Base-by-base conservation (phyloP, 2,797 vertebrate genomes). In the Pseudochirops cupreus region DNA sequence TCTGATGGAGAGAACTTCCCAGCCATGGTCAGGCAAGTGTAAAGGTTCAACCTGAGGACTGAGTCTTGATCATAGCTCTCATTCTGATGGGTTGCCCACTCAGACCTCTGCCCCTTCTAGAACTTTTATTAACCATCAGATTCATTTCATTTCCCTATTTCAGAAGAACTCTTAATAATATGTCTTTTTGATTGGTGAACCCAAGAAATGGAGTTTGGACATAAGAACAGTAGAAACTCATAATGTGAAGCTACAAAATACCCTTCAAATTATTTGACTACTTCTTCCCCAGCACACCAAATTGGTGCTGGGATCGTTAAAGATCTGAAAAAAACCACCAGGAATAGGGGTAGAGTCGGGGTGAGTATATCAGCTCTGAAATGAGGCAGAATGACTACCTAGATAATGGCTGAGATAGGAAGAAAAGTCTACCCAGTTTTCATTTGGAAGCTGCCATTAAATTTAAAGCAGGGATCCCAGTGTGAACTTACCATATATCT, bases 381-480 rank as follows among this genome's bases (percentile, higher is more conserved):
- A 91, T 50, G 62, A 92, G 62, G 93, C 91, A 16, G 57, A 82
- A 62, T 59, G 67, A 91, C 39, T 16, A 0, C 89, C 46, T 0
- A 5, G 93, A 90, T 91, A 9, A 14, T 58, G 90, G 0, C 93
- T 67, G 67, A 87, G 39, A 87, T 26, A 24, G 39, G 21, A 39
- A 87, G 74, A 50, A 87, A 87, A 87, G 74, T 87, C 74, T 87
- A 26, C 74, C 21, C 21, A 46, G 67, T 87, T 87, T 87, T 87
- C 74, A 87, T 87, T 87, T 87, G 74, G 74, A 87, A 87, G 74
- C 74, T 87, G 39, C 74, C 74, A 87, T 87, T 87, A 87, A 87
- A 87, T 50, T 87, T 87, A 50, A 87, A 87, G 39, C 74, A 46
- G 24, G 24, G 24, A 87, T 87, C 94, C 10, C 0, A 39, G n/a